Conservation (phyloP, 37 sponge, comb jelly and placozoan genomes). For the Diacarnus erythraeanus region DNA sequence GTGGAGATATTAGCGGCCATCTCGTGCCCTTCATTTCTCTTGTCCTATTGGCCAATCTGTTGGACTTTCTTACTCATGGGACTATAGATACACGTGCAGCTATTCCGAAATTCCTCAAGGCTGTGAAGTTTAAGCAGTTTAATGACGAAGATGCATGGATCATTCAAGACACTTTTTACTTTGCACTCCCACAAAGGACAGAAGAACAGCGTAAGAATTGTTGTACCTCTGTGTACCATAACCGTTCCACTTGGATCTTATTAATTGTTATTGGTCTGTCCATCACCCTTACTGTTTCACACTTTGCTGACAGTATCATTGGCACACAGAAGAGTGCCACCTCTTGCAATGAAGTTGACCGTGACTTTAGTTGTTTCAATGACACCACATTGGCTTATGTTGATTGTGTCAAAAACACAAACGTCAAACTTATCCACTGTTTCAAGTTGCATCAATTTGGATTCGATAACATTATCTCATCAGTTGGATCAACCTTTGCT, state of each 20-base stretch:
- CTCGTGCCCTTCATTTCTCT: slow-evolving; percentile 30
- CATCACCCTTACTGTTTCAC: slow-evolving; percentile 13
- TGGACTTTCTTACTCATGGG: slow-evolving; percentile 52
- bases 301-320: slow-evolving; percentile 31
- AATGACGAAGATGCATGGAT: slow-evolving; percentile 44
- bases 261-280: slow-evolving; percentile 6
- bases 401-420: slow-evolving; percentile 29
- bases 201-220: neutral
- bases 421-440: slow-evolving; percentile 20
- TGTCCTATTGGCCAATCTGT: slow-evolving; percentile 31
- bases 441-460: slow-evolving; percentile 59
- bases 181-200: slow-evolving; percentile 1
- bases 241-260: slow-evolving; percentile 29
- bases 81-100: slow-evolving; percentile 29
- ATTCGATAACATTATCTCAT: slow-evolving; percentile 37
- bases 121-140: slow-evolving; percentile 33
- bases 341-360: slow-evolving; percentile 4
- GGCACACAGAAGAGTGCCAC: slow-evolving; percentile 21
- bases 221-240: neutral
- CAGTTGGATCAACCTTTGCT: slow-evolving; percentile 42
- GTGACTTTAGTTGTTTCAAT: slow-evolving; percentile 34
- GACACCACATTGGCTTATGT: slow-evolving; percentile 11
- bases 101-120: slow-evolving; percentile 27
- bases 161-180: slow-evolving; percentile 45
- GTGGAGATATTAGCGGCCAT: slow-evolving; percentile 58